A percentile compares a stretch with the other conserved stretches of the same genome.
Conservation (phyloP, 2,113 vertebrate species). For the Anas platyrhynchos region DNA sequence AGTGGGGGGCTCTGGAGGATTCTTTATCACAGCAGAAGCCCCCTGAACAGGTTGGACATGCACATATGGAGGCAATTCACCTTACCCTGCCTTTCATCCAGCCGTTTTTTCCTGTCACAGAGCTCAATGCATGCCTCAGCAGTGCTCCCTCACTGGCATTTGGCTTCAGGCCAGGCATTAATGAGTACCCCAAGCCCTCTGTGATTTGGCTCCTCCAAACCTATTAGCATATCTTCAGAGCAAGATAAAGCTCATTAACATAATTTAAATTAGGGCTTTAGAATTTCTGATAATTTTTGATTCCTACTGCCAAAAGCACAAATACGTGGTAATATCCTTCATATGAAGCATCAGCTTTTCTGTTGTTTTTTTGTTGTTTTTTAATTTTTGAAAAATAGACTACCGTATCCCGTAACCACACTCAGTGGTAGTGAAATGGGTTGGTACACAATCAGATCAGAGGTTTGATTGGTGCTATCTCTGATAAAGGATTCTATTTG, state of each 20-base stretch:
- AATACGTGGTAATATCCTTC: background rate
- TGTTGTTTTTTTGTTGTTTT: background rate
- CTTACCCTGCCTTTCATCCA: background rate
- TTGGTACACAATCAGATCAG: background rate
- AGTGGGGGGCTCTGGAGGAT: background rate
- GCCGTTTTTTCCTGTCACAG: background rate
- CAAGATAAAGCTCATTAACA: slow-evolving; percentile 48
- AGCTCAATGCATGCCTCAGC: background rate
- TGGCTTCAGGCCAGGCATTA: slow-evolving; percentile 35
- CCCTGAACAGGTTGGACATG: background rate
- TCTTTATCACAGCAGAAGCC: background rate
- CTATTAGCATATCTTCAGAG: slow-evolving; percentile 53
- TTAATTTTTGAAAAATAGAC: background rate
- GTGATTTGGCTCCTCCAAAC: slow-evolving; percentile 22
- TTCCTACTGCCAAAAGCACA: background rate
- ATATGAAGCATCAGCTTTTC: background rate
- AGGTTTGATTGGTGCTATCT: background rate
- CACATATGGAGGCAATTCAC: background rate
- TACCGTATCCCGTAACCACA: background rate
- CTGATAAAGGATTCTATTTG: background rate
- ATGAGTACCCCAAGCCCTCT: slow-evolving; percentile 1
- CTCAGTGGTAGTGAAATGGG: background rate
- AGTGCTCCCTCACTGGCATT: background rate
- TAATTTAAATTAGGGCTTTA: slow-evolving; percentile 21
- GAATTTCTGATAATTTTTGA: background rate